Evolutionary conservation across 2,113 vertebrate genomes (phyloP).

Genomic region (Hyperopisus bebe): DNA sequence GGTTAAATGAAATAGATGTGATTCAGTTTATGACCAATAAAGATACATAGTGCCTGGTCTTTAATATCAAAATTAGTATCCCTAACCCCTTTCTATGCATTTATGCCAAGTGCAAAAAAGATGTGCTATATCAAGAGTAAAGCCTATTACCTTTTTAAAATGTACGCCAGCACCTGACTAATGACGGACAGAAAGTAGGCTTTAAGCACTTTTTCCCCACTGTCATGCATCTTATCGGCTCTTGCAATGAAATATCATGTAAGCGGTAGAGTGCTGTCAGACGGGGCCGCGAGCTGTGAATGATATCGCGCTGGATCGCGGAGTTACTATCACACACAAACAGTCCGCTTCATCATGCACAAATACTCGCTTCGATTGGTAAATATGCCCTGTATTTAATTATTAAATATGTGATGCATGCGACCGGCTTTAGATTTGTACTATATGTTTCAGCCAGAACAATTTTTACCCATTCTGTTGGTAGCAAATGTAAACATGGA

Average conservation of each 20-base stretch:
- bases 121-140: background rate
- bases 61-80: background rate
- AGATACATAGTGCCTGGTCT: background rate
- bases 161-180: background rate
- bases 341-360: background rate
- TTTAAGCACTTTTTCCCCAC: background rate
- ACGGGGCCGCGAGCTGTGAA: background rate
- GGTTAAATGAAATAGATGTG: background rate
- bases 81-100: background rate
- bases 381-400: background rate
- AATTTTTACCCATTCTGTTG: background rate
- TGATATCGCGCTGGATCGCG: background rate
- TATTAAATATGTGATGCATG: background rate
- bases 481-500: background rate
- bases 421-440: background rate
- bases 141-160: background rate
- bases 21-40: background rate
- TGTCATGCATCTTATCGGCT: background rate
- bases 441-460: background rate
- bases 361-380: background rate
- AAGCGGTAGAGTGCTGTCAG: background rate
- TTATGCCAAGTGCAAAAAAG: background rate
- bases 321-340: background rate
- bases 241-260: background rate
- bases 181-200: background rate